Conservation (phyloP, 2,113 vertebrate species). For the Pipa parva region DNA sequence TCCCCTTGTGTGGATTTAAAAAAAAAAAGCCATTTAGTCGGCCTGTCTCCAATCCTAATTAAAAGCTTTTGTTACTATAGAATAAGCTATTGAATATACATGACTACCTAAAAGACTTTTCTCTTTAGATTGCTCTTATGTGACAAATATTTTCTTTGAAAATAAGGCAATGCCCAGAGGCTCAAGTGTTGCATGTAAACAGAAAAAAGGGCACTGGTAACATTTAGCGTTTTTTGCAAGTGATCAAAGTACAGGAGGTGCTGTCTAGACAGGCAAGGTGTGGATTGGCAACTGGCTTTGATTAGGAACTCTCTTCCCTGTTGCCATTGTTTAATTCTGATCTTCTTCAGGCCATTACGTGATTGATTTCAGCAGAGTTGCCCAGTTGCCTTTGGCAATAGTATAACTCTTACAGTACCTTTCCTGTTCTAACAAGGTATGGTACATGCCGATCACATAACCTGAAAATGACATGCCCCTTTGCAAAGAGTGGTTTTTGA, state of each 20-base stretch:
- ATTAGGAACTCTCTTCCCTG: slow-evolving; percentile 64
- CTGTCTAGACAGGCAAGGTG: slow-evolving; percentile 74
- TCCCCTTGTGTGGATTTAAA: too few species aligned
- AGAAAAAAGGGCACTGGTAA: slow-evolving; percentile 68
- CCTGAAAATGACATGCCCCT: slow-evolving; percentile 76
- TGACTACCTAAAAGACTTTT: background rate
- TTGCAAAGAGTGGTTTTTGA: slow-evolving; percentile 67
- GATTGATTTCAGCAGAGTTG: slow-evolving; percentile 87
- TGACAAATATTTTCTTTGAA: slow-evolving; percentile 79
- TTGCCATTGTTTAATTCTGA: slow-evolving; percentile 61
- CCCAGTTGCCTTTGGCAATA: slow-evolving; percentile 76
- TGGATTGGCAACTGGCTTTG: slow-evolving; percentile 73
- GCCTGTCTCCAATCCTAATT: background rate
- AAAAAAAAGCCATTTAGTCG: background rate
- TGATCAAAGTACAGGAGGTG: slow-evolving; percentile 72
- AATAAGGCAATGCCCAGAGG: slow-evolving; percentile 69
- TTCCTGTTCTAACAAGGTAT: slow-evolving; percentile 67
- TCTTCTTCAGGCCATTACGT: slow-evolving; percentile 75
- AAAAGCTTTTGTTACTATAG: slow-evolving; percentile 14
- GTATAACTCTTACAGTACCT: slow-evolving; percentile 74
- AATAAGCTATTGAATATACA: slow-evolving; percentile 9
- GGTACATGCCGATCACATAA: slow-evolving; percentile 74
- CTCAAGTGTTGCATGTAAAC: slow-evolving; percentile 64
- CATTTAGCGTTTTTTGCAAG: slow-evolving; percentile 62
- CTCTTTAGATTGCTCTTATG: slow-evolving; percentile 73